Evolutionary conservation across 2,113 vertebrate species (phyloP).

Genomic region (Peromyscus maniculatus): DNA sequence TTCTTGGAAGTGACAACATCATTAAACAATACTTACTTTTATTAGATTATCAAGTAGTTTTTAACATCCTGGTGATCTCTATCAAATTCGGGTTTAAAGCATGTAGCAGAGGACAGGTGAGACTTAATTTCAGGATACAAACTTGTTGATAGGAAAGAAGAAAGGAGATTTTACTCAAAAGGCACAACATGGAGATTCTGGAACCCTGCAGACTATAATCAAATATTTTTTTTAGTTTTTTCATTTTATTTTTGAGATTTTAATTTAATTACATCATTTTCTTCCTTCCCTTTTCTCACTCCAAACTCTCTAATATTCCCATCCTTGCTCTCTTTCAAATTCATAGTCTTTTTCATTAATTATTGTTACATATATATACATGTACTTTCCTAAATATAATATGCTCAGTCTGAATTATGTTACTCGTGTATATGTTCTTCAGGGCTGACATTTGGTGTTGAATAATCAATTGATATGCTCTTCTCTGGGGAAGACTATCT

Average conservation of each 20-base stretch:
- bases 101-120: neutral
- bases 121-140: neutral
- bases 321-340: neutral
- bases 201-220: neutral
- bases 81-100: neutral
- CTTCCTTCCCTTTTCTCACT: neutral
- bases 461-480: neutral
- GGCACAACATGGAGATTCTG: neutral
- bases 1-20: neutral
- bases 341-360: neutral
- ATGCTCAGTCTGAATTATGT: neutral
- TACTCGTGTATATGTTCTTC: neutral
- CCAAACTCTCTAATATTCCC: neutral
- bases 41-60: neutral
- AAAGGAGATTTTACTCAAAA: neutral
- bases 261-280: neutral
- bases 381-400: neutral
- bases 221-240: neutral
- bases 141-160: neutral
- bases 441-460: neutral
- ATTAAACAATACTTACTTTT: slow-evolving; percentile 42
- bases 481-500: neutral
- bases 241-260: neutral
- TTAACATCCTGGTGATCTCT: neutral
- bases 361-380: neutral